Percentiles rank a stretch among this genome's conserved stretches.
Evolutionary conservation across 1,140 invertebrate species (phyloP).

Genomic region (Leptestheria dahalacensis): DNA sequence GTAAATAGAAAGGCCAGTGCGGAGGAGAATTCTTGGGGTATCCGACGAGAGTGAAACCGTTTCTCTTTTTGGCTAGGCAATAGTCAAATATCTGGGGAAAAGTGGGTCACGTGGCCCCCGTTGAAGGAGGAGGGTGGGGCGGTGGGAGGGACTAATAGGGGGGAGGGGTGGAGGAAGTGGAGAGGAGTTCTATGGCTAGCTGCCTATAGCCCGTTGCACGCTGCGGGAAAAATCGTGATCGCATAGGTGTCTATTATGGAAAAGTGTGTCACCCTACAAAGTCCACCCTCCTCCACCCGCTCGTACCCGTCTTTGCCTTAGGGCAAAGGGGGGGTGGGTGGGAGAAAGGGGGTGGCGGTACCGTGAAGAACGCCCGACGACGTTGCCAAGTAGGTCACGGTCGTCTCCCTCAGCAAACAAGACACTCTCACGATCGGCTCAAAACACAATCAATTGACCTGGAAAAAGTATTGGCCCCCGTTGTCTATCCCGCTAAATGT

Average conservation of each 20-base stretch:
- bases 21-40: not conserved
- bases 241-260: conserved; percentile 1
- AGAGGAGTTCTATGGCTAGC: not conserved
- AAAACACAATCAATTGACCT: not conserved
- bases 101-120: not conserved
- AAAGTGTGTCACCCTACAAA: conserved; percentile 7
- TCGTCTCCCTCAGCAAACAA: not conserved
- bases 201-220: not conserved
- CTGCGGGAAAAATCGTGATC: not conserved
- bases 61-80: not conserved
- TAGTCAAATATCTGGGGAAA: too few relatives aligned
- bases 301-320: not conserved
- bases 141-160: not conserved
- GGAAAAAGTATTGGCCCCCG: too few relatives aligned
- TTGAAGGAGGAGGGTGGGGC: not conserved
- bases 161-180: not conserved
- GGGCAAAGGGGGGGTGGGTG: not conserved
- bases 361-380: not conserved
- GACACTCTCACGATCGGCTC: not conserved
- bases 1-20: too few relatives aligned
- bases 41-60: not conserved
- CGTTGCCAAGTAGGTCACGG: conserved; percentile 10
- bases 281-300: not conserved
- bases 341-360: not conserved
- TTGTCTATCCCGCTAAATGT: too few relatives aligned